Base-by-base conservation (phyloP, 1,140 invertebrate genomes). In the Agrilus planipennis region DNA sequence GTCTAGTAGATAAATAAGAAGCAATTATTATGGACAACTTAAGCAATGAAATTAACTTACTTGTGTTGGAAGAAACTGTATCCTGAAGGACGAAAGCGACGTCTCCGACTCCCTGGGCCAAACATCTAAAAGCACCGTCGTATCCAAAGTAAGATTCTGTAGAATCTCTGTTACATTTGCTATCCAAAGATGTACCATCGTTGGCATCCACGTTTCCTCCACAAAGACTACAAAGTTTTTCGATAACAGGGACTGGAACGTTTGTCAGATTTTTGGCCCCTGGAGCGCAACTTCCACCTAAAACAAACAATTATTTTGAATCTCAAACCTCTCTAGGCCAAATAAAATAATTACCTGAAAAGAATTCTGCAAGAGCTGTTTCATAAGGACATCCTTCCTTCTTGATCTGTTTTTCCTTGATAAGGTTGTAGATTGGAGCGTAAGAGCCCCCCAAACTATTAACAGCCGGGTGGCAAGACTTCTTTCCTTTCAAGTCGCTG, bases 121-220 rank as follows among this genome's bases (percentile, higher is more conserved):
- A 57, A 58, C 78, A 85, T 53, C 76, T 62, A 40, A 83, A 73
- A 20, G 80, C 76, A 19, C 80, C 71, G 28, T 52, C 50, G 25
- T 64, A 65, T 11, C 67, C 65, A 25, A 50, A 60, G 49, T 58
- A 71, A 36, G 58, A 47, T 46, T 70, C 68, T 0, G 51, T 54
- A 4, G 58, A 45, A 15, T 58, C 57, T 0, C 53, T 44, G 31
- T 57, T 62, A 37, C 68, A 71, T 29, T 64, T 66, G 9, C 19
- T 21, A 22, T 36, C 34, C 12, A 36, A 21, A 2, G 57, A 63
- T 0, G 38, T 51, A 23, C 6, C 58, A 31, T 66, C 52, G 2
- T 60, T 58, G 1, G 53, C 56, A 9, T 52, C 56, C 4, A 57
- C 18, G 38, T 63, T 62, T 4, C 64, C 65, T 1, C 50, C 62